Evolutionary conservation across 1,140 invertebrate species (phyloP), one percentile per base, ranked within the genome.

Genomic region (Eriosoma lanigerum): DNA sequence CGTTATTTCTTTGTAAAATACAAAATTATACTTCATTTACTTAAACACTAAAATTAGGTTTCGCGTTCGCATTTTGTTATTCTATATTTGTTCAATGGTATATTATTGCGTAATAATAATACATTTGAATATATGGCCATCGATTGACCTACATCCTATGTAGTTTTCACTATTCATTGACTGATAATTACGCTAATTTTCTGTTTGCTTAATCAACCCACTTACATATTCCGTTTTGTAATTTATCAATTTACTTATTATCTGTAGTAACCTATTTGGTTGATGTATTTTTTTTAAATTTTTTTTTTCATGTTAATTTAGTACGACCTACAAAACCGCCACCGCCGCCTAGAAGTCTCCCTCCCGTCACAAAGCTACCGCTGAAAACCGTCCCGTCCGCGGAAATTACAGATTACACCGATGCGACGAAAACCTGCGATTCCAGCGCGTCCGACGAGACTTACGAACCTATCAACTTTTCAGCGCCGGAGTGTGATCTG

Each of bases 281-380:
- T 38, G 32, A 38, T 38, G 8, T 38, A 38, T 38, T 38, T 8
- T 48, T 48, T 13, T 48, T 38, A 38, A 4, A 38, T 38, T 38
- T 8, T 48, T 48, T 13, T 48, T 19, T 83, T 82, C n/a, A n/a
- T n/a, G n/a, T n/a, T n/a, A n/a, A n/a, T n/a, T n/a, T 52, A 82
- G 83, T 81, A 54, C 81, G 84, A 13, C 84, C 87, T 64, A 89
- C 89, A 46, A 89, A 89, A 85, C 89, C 89, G 4, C 89, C 89
- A 0, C 89, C 89, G 60, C 90, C 89, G 10, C 90, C 89, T 0
- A 84, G 89, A 54, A 89, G 87, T 78, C 87, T 88, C 78, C 86
- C 83, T 24, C 19, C 82, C 66, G 8, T 66, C 29, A 0, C 82
- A 80, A 21, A 82, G 81, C n/a, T 81, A n/a, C 54, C 38, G 8